phyloP scores from a whole-genome alignment of 2,797 vertebrate species.

The Cynopterus sphinx region DNA sequence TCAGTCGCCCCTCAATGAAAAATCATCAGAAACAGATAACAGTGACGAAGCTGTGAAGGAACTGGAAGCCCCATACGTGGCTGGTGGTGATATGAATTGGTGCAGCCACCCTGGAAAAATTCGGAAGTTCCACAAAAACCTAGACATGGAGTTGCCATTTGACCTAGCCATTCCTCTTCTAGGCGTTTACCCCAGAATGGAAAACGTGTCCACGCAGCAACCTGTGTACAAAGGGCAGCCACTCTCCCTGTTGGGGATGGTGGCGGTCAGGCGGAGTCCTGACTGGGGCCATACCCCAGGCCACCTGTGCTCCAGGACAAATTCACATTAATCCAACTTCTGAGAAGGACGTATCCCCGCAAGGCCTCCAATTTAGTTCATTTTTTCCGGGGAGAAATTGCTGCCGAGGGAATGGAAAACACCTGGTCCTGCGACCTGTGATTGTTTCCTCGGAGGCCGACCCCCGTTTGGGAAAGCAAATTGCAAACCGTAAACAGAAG shows the following conservation, averaged over 20 bases:
- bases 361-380: background rate
- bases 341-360: background rate
- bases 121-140: background rate
- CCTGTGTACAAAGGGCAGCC: background rate
- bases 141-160: background rate
- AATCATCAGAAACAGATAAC: background rate
- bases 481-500: background rate
- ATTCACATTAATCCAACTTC: background rate
- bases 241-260: background rate
- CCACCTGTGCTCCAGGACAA: background rate
- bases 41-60: background rate
- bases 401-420: background rate
- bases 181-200: background rate
- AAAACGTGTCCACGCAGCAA: background rate
- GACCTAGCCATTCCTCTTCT: background rate
- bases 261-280: background rate
- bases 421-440: background rate
- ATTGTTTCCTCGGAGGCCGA: background rate
- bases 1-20: background rate
- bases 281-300: too few relatives aligned
- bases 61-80: background rate
- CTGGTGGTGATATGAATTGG: background rate
- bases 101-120: background rate
- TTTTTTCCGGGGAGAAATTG: background rate
- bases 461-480: background rate